Evolutionary conservation across 1,140 invertebrate genomes (phyloP).

Genomic region (Octopus sinensis): DNA sequence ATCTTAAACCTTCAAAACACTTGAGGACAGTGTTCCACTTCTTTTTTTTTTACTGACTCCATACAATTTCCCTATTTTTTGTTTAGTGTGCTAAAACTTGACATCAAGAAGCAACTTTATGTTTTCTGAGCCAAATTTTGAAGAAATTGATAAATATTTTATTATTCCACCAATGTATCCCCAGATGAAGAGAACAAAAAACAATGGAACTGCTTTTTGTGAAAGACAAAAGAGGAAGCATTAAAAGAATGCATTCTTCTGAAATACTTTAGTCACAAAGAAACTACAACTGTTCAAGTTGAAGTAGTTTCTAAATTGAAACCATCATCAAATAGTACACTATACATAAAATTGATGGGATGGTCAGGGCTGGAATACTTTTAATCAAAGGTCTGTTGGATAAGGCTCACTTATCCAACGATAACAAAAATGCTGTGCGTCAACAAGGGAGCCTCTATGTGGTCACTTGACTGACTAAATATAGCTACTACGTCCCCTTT

Average conservation of each 20-base stretch:
- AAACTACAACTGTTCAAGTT: not conserved
- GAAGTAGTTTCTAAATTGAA: not conserved
- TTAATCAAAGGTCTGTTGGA: too few relatives aligned
- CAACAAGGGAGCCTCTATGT: too few relatives aligned
- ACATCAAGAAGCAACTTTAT: conserved; percentile 2
- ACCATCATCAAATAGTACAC: not conserved
- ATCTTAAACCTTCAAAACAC: not conserved
- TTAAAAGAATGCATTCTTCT: not conserved
- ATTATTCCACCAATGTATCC: not conserved
- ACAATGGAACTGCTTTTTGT: not conserved
- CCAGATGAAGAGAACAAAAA: not conserved
- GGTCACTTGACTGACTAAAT: too few relatives aligned
- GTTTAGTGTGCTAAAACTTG: not conserved
- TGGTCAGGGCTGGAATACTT: too few relatives aligned
- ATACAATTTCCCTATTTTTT: conserved; percentile 1
- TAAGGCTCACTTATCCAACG: too few relatives aligned
- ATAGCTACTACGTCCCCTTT: too few relatives aligned
- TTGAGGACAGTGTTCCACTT: not conserved
- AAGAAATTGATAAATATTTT: conserved; percentile 5
- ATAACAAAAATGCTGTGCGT: too few relatives aligned
- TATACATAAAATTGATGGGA: too few relatives aligned
- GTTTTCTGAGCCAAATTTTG: not conserved
- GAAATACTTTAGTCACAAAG: not conserved
- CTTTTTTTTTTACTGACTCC: not conserved
- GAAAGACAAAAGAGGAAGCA: not conserved